Conservation (phyloP, 2,888 invertebrate species). For the Cephus runcator region DNA sequence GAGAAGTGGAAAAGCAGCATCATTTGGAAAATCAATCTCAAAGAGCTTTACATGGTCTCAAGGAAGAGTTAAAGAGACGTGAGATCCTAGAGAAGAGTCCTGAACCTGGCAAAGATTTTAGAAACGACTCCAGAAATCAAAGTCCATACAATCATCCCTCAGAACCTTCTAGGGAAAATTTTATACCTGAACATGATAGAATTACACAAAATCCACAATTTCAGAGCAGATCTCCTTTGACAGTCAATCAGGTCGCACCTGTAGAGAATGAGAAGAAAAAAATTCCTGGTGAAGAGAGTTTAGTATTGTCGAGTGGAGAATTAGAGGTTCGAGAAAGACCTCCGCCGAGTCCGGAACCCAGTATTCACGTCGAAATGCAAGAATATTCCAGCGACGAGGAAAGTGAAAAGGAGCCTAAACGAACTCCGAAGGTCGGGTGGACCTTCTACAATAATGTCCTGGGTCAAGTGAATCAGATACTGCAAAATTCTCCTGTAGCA, state of each 20-base stretch:
- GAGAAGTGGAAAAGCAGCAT: not conserved
- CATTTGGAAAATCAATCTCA: not conserved
- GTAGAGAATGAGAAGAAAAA: not conserved
- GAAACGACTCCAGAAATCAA: not conserved
- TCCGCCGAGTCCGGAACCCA: slow-evolving; percentile 66
- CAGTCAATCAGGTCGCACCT: not conserved
- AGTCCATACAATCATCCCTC: not conserved
- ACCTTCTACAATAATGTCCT: slow-evolving; percentile 80
- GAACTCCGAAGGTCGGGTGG: slow-evolving; percentile 73
- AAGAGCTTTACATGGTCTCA: not conserved
- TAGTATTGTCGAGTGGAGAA: slow-evolving; percentile 37
- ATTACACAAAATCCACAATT: not conserved
- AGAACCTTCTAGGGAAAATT: not conserved
- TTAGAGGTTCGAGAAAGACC: slow-evolving; percentile 49
- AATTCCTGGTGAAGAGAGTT: slow-evolving; percentile 8
- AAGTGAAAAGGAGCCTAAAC: slow-evolving; percentile 64
- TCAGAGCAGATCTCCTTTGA: not conserved
- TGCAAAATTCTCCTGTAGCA: slow-evolving; percentile 63
- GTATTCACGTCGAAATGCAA: slow-evolving; percentile 68
- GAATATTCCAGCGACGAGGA: slow-evolving; percentile 62
- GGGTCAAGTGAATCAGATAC: slow-evolving; percentile 70
- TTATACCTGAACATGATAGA: not conserved
- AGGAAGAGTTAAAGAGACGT: not conserved
- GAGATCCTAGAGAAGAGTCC: not conserved
- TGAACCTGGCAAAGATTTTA: not conserved